Base-by-base conservation (phyloP, 1,140 invertebrate species). In the Neomicropteryx cornuta region DNA sequence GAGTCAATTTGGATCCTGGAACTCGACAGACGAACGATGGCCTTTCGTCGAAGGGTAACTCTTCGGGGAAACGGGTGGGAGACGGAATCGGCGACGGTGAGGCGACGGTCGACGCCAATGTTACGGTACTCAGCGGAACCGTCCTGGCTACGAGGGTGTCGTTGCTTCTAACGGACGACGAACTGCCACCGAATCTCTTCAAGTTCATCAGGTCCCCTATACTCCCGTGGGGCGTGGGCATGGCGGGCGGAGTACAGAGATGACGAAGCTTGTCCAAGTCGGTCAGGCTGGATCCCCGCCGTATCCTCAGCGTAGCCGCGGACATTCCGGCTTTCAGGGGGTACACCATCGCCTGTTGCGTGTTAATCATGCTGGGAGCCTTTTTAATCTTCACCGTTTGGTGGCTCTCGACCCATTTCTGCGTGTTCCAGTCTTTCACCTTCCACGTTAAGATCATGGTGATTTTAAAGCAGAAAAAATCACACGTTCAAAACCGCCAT, bases 161-260 rank as follows among this genome's bases (percentile, higher is more conserved):
- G 53, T 63, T 62, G 58, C 77, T 41, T n/a, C 71, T 58, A 2
- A 81, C 69, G 46, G 75, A 78, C 70, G 73, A 79, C 43, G 66
- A 74, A 46, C 77, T 80, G 14, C 75, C 75, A 35, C 76, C 77
- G 47, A 79, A 83, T 47, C 73, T 76, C 50, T 78, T 78, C 45
- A 75, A 48, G 53, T 85, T 85, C 81, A 85, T 85, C 45, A 84
- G 55, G 55, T 85, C 81, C 4, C 81, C 81, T 24, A 85, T 81
- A 42, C 79, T 83, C 2, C 78, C 78, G 3, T 70, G 62, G 2
- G 72, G 67, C 27, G 70, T 68, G 2, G 62, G 60, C n/a, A 67
- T 60, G 6, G 70, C 66, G 43, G 68, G 67, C 1, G 59, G 60
- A 42, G 54, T 57, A n/a, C n/a, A n/a, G n/a, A n/a, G n/a, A n/a